These are phyloP conservation scores for Cotesia congregata DNA, from an alignment of 2,888 invertebrate species.

Conservation along the genomic window DNA sequence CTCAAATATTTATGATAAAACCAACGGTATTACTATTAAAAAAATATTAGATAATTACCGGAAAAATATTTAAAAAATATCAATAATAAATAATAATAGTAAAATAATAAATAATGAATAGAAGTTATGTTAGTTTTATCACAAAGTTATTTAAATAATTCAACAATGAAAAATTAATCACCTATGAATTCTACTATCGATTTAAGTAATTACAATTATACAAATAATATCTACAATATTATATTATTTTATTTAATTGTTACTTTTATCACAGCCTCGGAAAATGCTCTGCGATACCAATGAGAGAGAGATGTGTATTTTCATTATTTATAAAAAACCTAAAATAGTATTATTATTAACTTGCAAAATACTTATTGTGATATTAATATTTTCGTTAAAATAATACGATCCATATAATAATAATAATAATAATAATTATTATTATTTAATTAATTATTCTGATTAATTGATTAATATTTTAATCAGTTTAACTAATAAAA, in stretches of 20 bases:
- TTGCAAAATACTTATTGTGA: background rate
- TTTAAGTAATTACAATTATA: background rate
- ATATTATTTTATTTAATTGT: conserved; percentile 30
- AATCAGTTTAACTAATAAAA: background rate
- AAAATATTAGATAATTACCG: background rate
- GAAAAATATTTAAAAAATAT: background rate
- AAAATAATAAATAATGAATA: background rate
- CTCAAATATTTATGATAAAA: background rate
- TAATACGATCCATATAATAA: background rate
- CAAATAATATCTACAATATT: conserved; percentile 15
- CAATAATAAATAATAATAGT: background rate
- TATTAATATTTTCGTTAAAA: background rate
- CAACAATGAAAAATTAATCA: background rate
- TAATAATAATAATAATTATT: no score
- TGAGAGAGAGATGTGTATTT: conserved; percentile 1
- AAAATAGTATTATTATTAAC: background rate
- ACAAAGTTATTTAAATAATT: background rate
- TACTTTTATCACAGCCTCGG: background rate
- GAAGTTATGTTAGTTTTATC: background rate
- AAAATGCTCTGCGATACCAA: background rate
- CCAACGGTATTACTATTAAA: background rate
- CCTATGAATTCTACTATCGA: background rate
- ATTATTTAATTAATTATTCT: background rate
- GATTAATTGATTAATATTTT: conserved; percentile 28
- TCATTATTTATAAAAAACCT: background rate